Evolutionary conservation across 2,888 invertebrate genomes (phyloP).

Genomic region (Eilema depressum): DNA sequence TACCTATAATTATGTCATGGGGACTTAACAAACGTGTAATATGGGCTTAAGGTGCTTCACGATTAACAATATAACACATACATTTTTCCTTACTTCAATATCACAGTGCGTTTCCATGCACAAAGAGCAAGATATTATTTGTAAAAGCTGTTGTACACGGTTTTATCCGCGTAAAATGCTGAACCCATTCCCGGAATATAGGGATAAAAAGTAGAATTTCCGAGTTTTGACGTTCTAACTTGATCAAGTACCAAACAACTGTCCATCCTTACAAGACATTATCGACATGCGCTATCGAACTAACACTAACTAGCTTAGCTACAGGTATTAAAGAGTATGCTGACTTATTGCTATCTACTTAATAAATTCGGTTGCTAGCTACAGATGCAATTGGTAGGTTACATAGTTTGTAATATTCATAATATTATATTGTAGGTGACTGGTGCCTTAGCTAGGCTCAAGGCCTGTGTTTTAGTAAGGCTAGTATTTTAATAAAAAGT

Average conservation of each 20-base stretch:
- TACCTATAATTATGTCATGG: not conserved
- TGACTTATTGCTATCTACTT: too few species aligned
- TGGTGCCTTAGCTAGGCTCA: too few species aligned
- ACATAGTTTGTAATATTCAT: too few species aligned
- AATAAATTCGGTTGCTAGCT: not conserved
- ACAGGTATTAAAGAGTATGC: too few species aligned
- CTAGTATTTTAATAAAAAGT: not conserved
- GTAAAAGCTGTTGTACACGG: not conserved
- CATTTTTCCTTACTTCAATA: not conserved
- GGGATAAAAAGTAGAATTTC: too few species aligned
- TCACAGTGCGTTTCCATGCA: not conserved
- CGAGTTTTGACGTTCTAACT: too few species aligned
- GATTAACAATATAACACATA: not conserved
- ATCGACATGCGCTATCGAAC: too few species aligned
- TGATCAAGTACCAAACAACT: not conserved
- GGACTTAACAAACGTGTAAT: not conserved
- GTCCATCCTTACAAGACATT: not conserved
- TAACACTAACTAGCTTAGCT: not conserved
- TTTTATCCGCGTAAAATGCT: not conserved
- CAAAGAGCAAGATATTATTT: not conserved
- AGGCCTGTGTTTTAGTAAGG: too few species aligned
- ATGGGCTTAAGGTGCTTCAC: not conserved
- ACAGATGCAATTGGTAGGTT: too few species aligned
- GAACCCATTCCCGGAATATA: not conserved
- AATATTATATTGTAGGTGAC: too few species aligned